These are phyloP conservation scores for Drosophila kepulauana DNA, from an alignment of 1,140 invertebrate genomes.

Conservation along the genomic window DNA sequence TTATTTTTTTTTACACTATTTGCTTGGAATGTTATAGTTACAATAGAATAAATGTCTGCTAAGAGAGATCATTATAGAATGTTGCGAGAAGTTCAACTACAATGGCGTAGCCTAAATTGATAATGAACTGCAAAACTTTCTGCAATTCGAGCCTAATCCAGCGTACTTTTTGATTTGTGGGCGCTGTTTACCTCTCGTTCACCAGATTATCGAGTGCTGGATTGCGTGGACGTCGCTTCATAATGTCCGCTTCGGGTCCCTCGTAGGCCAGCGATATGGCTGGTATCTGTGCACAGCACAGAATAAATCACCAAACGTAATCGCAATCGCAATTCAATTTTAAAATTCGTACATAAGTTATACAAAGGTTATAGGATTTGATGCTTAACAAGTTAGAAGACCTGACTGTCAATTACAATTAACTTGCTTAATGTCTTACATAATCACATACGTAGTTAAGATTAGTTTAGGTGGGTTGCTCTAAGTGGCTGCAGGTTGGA, in stretches of 20 bases:
- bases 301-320: slow-evolving; percentile 39
- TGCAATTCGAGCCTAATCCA: slow-evolving; percentile 26
- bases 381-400: slow-evolving; percentile 57
- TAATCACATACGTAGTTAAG: slow-evolving; percentile 56
- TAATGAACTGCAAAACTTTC: background rate
- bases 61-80: slow-evolving; percentile 15
- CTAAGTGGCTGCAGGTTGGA: slow-evolving; percentile 19
- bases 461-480: slow-evolving; percentile 16
- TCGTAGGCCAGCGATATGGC: slow-evolving; percentile 99
- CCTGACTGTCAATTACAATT: slow-evolving; percentile 47
- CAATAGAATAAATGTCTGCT: slow-evolving; percentile 1
- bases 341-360: slow-evolving; percentile 35
- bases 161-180: slow-evolving; percentile 5
- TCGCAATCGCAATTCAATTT: slow-evolving; percentile 41
- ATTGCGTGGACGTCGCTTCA: slow-evolving; percentile 99
- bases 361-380: slow-evolving; percentile 31
- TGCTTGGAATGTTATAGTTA: slow-evolving; percentile 19
- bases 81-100: slow-evolving; percentile 28
- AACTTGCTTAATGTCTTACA: slow-evolving; percentile 69
- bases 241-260: slow-evolving; percentile 99
- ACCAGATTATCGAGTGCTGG: slow-evolving; percentile 98
- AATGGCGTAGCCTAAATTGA: slow-evolving; percentile 16
- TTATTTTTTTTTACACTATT: background rate
- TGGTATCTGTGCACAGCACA: slow-evolving; percentile 89
- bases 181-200: slow-evolving; percentile 93